phyloP scores from a whole-genome alignment of 2,888 invertebrate species.

The Cabera pusaria region DNA sequence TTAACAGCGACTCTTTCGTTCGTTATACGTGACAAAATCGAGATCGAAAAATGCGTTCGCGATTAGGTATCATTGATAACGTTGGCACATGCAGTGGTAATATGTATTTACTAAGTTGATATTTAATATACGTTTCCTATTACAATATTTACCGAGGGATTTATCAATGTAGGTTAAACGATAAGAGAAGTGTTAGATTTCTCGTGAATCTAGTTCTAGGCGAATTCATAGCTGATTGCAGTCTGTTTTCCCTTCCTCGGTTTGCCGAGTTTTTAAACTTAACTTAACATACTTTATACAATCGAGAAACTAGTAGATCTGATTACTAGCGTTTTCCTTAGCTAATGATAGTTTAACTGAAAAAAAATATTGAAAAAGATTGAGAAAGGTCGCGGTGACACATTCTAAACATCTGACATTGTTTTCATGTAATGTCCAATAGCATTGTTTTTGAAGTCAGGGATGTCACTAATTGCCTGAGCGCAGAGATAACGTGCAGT shows the following conservation, averaged over 20 bases:
- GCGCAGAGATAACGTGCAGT: conserved; percentile 39
- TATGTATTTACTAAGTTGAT: conserved; percentile 33
- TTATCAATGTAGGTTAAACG: conserved; percentile 42
- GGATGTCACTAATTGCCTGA: conserved; percentile 23
- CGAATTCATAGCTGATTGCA: conserved; percentile 24
- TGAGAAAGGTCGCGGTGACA: conserved; percentile 15
- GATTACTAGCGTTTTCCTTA: conserved; percentile 12
- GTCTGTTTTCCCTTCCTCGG: conserved; percentile 17
- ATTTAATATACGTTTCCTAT: conserved; percentile 26
- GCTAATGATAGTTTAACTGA: background rate
- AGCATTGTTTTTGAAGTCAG: conserved; percentile 21
- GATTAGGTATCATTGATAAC: conserved; percentile 44
- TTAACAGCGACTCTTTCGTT: conserved; percentile 44
- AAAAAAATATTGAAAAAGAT: background rate
- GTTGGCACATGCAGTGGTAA: conserved; percentile 41
- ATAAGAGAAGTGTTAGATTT: conserved; percentile 26
- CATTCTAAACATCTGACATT: conserved; percentile 4
- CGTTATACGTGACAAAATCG: conserved; percentile 53
- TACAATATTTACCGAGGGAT: conserved; percentile 23
- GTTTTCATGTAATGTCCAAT: conserved; percentile 9
- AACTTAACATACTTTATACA: conserved; percentile 17
- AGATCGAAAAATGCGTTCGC: conserved; percentile 45
- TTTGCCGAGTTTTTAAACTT: too few species aligned
- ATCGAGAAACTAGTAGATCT: conserved; percentile 18
- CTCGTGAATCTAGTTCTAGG: conserved; percentile 21